Evolutionary conservation across 2,888 invertebrate species (phyloP), one percentile per base, ranked within the genome.

Genomic region (Trissoscelio sp.): DNA sequence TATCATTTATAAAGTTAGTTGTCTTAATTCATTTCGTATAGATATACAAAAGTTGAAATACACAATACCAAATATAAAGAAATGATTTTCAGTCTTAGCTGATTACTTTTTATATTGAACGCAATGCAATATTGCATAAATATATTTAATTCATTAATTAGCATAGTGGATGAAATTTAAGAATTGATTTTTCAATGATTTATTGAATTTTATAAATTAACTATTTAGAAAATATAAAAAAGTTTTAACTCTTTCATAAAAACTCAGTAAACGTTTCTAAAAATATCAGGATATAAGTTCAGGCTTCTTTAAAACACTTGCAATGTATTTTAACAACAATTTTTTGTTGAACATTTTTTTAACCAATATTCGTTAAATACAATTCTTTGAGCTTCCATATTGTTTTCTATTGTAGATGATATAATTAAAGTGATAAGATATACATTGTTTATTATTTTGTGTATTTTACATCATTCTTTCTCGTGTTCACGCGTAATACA

Each of bases 401-500:
- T 9, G n/a, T 42, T 42, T 34, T 31, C 24, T 55, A 2, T 16
- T 39, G 37, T 20, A 6, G 7, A 34, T 7, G 9, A 7, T 55
- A 28, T n/a, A 57, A 18, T 31, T 57, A 31, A 69, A 69, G 57
- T 42, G 11, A 42, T 16, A 4, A 44, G 42, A 55, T 16, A 16
- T 39, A 48, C 37, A 72, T 72, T 60, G 37, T 74, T 44, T 48
- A 3, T 48, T 2, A 3, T 34, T 34, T 64, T 57, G 31, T 18
- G 39, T 57, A 74, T 31, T 55, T 62, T 77, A 69, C 42, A 75
- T 60, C 67, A 16, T 48, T 34, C 16, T 18, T 57, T 53, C 16
- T 46, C n/a, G 20, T 37, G 42, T 66, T 22, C 51, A 74, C 55
- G 31, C 64, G 18, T 60, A 69, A 60, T 58, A 73, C 60, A 81